phyloP scores from a whole-genome alignment of 2,113 vertebrate species.

The Brachyhypopomus gauderio region DNA sequence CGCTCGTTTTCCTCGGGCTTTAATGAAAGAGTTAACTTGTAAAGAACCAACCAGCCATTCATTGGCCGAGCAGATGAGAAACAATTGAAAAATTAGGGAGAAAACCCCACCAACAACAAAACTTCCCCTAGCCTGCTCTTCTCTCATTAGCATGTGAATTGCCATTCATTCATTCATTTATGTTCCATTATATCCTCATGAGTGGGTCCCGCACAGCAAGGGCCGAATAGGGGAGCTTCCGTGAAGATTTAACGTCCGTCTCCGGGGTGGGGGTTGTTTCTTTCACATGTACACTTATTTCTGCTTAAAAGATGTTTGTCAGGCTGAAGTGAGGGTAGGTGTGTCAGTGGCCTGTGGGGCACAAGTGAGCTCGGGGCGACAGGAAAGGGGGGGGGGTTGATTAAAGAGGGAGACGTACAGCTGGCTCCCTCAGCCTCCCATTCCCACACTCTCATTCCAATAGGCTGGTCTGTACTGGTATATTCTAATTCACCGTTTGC shows the following conservation, averaged over 20 bases:
- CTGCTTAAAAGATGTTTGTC: constrained; percentile 34
- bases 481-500: constrained; percentile 88
- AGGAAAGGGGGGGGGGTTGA: constrained; percentile 32
- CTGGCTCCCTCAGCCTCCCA: constrained; percentile 85
- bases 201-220: constrained; percentile 64
- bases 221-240: constrained; percentile 39
- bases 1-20: not conserved
- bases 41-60: constrained; percentile 68
- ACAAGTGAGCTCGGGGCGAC: constrained; percentile 40
- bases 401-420: constrained; percentile 77
- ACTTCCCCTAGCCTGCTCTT: constrained; percentile 84
- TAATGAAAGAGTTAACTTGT: constrained; percentile 54
- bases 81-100: constrained; percentile 88
- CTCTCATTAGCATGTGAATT: constrained; percentile 96
- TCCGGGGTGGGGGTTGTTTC: constrained; percentile 5
- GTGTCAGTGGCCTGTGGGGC: constrained; percentile 49
- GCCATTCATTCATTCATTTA: constrained; percentile 89
- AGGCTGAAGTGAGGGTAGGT: constrained; percentile 50
- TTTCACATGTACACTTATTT: constrained; percentile 50
- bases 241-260: constrained; percentile 52
- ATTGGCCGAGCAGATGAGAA: constrained; percentile 79
- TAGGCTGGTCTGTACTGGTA: constrained; percentile 88
- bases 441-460: constrained; percentile 96
- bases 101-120: constrained; percentile 84
- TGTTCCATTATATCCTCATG: constrained; percentile 83